Percentiles rank a stretch among this genome's conserved stretches.
phyloP scores from a whole-genome alignment of 2,888 invertebrate species.

The Ophonus ardosiacus region DNA sequence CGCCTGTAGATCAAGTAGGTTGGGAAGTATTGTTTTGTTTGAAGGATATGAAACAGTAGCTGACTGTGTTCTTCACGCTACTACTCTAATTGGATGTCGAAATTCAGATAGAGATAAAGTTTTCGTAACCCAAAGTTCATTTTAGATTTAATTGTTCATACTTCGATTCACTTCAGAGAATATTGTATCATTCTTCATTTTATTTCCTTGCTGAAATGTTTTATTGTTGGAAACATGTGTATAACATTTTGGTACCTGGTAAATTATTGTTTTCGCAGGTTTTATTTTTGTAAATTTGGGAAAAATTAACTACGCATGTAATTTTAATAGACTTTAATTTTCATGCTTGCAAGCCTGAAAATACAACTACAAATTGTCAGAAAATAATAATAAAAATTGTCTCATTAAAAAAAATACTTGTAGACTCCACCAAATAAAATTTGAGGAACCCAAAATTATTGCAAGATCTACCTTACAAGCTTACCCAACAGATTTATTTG shows the following conservation, averaged over 20 bases:
- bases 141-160: slow-evolving; percentile 6
- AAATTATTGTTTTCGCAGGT: background rate
- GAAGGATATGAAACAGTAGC: background rate
- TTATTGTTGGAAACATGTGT: background rate
- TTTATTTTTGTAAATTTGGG: background rate
- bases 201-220: background rate
- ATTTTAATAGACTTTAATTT: slow-evolving; percentile 12
- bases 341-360: slow-evolving; percentile 20
- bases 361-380: background rate
- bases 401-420: too few relatives aligned
- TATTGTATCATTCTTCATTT: background rate
- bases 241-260: background rate
- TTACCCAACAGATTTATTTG: too few relatives aligned
- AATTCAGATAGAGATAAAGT: background rate
- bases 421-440: too few relatives aligned
- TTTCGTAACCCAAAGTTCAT: background rate
- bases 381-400: background rate
- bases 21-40: background rate
- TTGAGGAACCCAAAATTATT: too few relatives aligned
- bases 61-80: background rate
- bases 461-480: too few relatives aligned
- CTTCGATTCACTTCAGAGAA: background rate
- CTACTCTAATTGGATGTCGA: background rate
- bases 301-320: slow-evolving; percentile 16
- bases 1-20: slow-evolving; percentile 36